These are phyloP conservation scores for Cynopterus sphinx DNA, from an alignment of 2,797 vertebrate genomes.

Conservation along the genomic window DNA sequence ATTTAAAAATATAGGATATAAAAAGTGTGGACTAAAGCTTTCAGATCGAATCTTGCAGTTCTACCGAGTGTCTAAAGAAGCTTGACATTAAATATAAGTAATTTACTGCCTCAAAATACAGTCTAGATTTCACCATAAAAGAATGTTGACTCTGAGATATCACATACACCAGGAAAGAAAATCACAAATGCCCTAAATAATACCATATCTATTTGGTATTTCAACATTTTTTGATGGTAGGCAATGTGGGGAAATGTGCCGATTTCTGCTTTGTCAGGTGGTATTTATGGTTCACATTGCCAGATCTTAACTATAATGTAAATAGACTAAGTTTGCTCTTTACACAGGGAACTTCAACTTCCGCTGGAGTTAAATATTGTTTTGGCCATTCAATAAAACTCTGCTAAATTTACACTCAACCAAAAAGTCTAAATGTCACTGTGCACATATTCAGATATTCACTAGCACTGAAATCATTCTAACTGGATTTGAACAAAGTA, in stretches of 20 bases:
- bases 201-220: neutral
- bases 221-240: neutral
- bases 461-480: neutral
- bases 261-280: conserved; percentile 21
- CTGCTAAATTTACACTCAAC: neutral
- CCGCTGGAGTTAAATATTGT: neutral
- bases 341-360: neutral
- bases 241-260: neutral
- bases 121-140: neutral
- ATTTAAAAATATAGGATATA: neutral
- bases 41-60: neutral
- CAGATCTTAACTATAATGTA: neutral
- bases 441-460: neutral
- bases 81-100: neutral
- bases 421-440: neutral
- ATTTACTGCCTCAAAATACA: neutral
- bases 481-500: neutral
- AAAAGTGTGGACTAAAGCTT: neutral
- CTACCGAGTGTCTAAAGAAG: neutral
- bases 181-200: neutral
- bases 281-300: neutral
- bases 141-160: neutral
- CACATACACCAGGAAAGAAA: neutral
- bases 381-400: neutral
- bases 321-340: neutral